Percentiles rank a stretch among this genome's conserved stretches.
phyloP scores from a whole-genome alignment of 1,140 invertebrate genomes.

The Subanguina moxae region DNA sequence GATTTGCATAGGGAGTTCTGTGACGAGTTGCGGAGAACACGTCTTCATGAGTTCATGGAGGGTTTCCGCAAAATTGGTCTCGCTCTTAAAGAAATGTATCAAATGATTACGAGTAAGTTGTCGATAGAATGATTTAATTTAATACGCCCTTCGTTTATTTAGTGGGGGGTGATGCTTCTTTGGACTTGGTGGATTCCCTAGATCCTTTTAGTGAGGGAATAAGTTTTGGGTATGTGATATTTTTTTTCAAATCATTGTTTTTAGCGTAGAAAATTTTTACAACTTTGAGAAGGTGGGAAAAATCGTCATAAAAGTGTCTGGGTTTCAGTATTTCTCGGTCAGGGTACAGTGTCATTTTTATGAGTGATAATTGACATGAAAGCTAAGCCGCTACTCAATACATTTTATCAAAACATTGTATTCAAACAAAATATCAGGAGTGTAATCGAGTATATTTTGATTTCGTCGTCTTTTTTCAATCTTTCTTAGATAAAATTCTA shows the following conservation, averaged over 20 bases:
- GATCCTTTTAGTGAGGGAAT: conserved; percentile 95
- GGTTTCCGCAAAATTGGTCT: conserved; percentile 84
- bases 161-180: conserved; percentile 87
- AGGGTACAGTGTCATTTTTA: background rate
- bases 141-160: too few species aligned
- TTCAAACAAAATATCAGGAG: too few species aligned
- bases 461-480: too few species aligned
- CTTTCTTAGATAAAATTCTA: too few species aligned
- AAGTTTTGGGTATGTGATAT: conserved; percentile 65
- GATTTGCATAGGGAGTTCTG: conserved; percentile 72
- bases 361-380: too few species aligned
- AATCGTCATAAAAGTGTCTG: background rate
- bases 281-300: background rate
- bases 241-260: background rate
- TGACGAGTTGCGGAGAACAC: conserved; percentile 69
- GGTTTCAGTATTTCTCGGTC: background rate
- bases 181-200: conserved; percentile 87
- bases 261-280: background rate
- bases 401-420: background rate
- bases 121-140: too few species aligned
- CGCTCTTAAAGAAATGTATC: conserved; percentile 90
- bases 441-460: too few species aligned
- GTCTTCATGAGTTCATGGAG: conserved; percentile 78
- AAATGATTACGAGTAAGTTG: conserved; percentile 82
- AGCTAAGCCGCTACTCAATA: too few species aligned